Conservation (phyloP, 2,113 vertebrate genomes). For the Capreolus pygargus region DNA sequence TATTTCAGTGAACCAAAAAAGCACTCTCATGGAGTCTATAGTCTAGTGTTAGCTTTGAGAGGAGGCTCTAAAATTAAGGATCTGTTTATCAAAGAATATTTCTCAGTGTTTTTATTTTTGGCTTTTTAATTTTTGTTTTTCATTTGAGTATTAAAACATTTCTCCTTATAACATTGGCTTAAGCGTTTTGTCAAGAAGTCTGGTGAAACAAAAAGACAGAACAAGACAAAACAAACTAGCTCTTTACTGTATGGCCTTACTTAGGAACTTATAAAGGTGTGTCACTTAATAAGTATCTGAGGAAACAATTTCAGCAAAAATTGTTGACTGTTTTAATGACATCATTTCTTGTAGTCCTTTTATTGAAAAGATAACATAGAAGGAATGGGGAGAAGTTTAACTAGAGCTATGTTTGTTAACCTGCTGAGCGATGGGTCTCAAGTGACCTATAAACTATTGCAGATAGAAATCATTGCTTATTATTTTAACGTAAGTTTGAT, state of each 20-base stretch:
- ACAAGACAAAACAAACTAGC: neutral
- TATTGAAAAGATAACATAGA: constrained; percentile 47
- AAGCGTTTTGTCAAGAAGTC: constrained; percentile 5
- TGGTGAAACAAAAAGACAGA: neutral
- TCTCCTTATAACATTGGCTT: neutral
- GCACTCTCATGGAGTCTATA: neutral
- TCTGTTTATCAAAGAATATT: neutral
- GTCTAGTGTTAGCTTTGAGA: neutral
- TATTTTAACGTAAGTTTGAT: constrained; percentile 77
- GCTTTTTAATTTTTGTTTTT: constrained; percentile 49
- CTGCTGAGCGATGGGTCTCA: constrained; percentile 68
- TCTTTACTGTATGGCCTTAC: neutral
- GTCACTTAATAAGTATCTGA: constrained; percentile 41
- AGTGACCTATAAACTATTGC: neutral
- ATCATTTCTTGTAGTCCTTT: constrained; percentile 48
- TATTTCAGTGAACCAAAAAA: neutral
- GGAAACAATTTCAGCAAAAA: constrained; percentile 37
- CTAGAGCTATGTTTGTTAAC: constrained; percentile 52
- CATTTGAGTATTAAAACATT: neutral
- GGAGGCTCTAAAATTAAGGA: neutral
- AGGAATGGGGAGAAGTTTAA: constrained; percentile 23
- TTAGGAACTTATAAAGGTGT: neutral
- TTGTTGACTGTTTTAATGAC: constrained; percentile 47
- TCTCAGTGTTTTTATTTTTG: neutral
- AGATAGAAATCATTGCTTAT: constrained; percentile 75